A percentile compares a stretch with the other conserved stretches of the same genome.
Conservation (phyloP, 2,113 vertebrate species). For the Oophaga pumilio region DNA sequence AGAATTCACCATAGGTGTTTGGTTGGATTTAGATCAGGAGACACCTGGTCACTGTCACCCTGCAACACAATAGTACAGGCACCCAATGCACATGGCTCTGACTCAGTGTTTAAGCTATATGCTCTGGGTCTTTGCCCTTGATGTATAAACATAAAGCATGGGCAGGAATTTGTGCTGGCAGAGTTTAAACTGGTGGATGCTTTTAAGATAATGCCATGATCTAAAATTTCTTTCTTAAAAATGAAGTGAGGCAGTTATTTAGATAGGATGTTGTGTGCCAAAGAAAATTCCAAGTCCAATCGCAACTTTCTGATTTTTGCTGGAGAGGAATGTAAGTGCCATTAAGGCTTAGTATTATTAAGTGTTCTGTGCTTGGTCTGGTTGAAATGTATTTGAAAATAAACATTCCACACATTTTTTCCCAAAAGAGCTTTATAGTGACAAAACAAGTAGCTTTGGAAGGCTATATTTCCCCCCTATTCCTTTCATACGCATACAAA, state of each 20-base stretch:
- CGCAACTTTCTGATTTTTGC: constrained; percentile 64
- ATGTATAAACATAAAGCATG: too few relatives aligned
- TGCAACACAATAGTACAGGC: too few relatives aligned
- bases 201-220: not conserved
- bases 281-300: constrained; percentile 67
- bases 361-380: constrained; percentile 73
- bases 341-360: constrained; percentile 66
- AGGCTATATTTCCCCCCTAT: too few relatives aligned
- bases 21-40: too few relatives aligned
- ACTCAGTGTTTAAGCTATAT: too few relatives aligned
- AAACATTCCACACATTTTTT: constrained; percentile 77
- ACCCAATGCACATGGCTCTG: too few relatives aligned
- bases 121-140: too few relatives aligned
- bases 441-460: too few relatives aligned
- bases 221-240: not conserved
- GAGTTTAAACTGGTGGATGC: not conserved
- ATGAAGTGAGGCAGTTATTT: constrained; percentile 57
- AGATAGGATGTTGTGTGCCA: constrained; percentile 63
- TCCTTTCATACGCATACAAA: too few relatives aligned
- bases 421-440: constrained; percentile 63
- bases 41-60: too few relatives aligned
- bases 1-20: too few relatives aligned
- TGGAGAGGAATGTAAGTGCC: constrained; percentile 64
- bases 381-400: constrained; percentile 70
- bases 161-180: not conserved